Conservation (phyloP, 1,140 invertebrate genomes). For the Zeugodacus cucurbitae region DNA sequence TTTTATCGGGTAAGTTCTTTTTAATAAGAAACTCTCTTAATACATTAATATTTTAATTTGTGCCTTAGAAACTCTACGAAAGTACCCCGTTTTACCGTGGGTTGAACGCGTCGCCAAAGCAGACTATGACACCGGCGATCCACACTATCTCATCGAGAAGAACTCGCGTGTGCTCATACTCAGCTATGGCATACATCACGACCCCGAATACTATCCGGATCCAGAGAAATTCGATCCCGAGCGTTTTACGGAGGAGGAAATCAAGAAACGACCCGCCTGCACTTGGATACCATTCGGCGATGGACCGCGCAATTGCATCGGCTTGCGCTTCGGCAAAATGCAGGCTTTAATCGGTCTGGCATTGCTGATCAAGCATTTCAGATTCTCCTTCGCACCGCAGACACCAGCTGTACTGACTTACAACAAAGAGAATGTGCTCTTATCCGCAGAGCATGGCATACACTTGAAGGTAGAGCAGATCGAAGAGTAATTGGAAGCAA, state of each 20-base stretch:
- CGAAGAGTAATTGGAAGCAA: not conserved
- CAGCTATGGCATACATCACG: slow-evolving; percentile 72
- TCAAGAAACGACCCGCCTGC: slow-evolving; percentile 64
- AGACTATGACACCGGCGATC: slow-evolving; percentile 50
- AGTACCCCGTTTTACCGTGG: slow-evolving; percentile 67
- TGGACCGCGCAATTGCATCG: slow-evolving; percentile 70
- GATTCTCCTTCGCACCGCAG: slow-evolving; percentile 45
- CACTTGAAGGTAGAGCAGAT: slow-evolving; percentile 33
- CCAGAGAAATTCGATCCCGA: slow-evolving; percentile 77
- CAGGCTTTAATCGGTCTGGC: slow-evolving; percentile 66
- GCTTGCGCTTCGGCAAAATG: slow-evolving; percentile 66
- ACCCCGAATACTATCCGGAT: slow-evolving; percentile 73
- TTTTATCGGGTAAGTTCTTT: slow-evolving; percentile 62
- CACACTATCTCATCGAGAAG: slow-evolving; percentile 61
- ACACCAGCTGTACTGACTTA: slow-evolving; percentile 53
- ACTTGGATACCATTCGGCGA: slow-evolving; percentile 70
- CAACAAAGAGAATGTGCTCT: slow-evolving; percentile 50
- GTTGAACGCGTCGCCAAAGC: slow-evolving; percentile 53
- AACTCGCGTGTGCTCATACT: slow-evolving; percentile 64
- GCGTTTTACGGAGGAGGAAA: slow-evolving; percentile 71
- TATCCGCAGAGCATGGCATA: slow-evolving; percentile 55
- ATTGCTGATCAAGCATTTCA: slow-evolving; percentile 50
- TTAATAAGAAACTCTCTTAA: too few relatives aligned
- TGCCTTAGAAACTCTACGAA: slow-evolving; percentile 53
- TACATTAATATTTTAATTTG: not conserved